phyloP scores from a whole-genome alignment of 1,140 invertebrate species.

The Procambarus clarkii region DNA sequence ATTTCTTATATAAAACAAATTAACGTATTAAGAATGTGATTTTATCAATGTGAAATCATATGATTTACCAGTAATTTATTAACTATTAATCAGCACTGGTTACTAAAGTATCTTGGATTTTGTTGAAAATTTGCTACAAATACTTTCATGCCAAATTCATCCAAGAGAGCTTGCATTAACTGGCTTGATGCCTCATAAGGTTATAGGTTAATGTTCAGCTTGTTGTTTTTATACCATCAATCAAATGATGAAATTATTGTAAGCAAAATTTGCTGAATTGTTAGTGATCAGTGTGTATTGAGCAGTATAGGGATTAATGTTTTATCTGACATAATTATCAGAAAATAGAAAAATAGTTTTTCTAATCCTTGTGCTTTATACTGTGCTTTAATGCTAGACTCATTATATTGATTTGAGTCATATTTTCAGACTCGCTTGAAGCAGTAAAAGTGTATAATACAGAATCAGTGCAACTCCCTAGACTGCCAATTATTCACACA shows the following conservation, averaged over 20 bases:
- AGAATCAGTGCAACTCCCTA: constrained; percentile 12
- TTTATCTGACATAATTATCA: neutral
- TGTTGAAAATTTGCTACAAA: too few relatives aligned
- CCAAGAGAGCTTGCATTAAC: neutral
- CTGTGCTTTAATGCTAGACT: neutral
- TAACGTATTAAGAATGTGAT: too few relatives aligned
- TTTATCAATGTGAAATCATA: too few relatives aligned
- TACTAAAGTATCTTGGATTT: too few relatives aligned
- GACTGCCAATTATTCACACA: constrained; percentile 29
- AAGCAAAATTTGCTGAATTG: constrained; percentile 64
- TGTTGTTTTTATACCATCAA: constrained; percentile 50
- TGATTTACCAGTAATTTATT: too few relatives aligned
- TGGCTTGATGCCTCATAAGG: constrained; percentile 39
- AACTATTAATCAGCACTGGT: too few relatives aligned
- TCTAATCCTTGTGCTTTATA: neutral
- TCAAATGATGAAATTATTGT: constrained; percentile 55
- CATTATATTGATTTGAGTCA: neutral
- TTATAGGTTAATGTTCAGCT: neutral
- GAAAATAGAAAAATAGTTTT: too few relatives aligned
- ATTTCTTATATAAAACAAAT: too few relatives aligned
- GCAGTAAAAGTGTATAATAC: neutral
- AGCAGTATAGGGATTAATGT: constrained; percentile 42
- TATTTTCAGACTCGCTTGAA: neutral
- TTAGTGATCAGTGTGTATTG: constrained; percentile 30
- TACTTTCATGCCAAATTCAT: too few relatives aligned